These are phyloP conservation scores for Sesia apiformis DNA, from an alignment of 2,888 invertebrate genomes.

Conservation along the genomic window DNA sequence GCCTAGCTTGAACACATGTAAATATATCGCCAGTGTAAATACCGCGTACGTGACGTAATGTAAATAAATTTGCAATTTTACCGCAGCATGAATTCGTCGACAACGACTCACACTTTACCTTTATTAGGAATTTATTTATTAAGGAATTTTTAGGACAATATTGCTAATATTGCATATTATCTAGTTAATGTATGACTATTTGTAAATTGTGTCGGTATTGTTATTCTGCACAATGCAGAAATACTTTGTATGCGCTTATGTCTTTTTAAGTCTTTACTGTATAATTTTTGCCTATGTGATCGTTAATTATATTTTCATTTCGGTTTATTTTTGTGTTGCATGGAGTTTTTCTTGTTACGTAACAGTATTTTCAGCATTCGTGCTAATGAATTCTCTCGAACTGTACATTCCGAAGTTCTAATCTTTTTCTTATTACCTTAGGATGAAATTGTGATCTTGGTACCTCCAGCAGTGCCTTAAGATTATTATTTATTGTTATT, in stretches of 20 bases:
- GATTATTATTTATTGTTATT: slow-evolving; percentile 71
- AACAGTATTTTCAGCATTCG: slow-evolving; percentile 6
- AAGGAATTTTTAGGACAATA: slow-evolving; percentile 48
- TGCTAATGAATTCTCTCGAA: slow-evolving; percentile 20
- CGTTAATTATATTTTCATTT: neutral
- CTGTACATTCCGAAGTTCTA: slow-evolving; percentile 63
- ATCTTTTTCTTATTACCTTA: slow-evolving; percentile 32
- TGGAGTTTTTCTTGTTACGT: neutral
- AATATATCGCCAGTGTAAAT: slow-evolving; percentile 53
- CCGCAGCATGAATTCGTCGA: slow-evolving; percentile 31
- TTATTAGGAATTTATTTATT: slow-evolving; percentile 60
- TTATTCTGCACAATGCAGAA: slow-evolving; percentile 75
- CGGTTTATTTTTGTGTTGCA: neutral
- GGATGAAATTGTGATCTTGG: slow-evolving; percentile 68
- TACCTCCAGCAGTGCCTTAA: slow-evolving; percentile 70
- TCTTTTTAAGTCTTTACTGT: slow-evolving; percentile 54
- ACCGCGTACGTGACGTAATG: slow-evolving; percentile 33
- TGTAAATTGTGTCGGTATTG: slow-evolving; percentile 74
- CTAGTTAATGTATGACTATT: slow-evolving; percentile 52
- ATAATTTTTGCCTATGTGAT: neutral
- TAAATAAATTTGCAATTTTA: slow-evolving; percentile 44
- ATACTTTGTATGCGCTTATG: slow-evolving; percentile 74
- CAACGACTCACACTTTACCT: slow-evolving; percentile 33
- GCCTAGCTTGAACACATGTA: slow-evolving; percentile 44
- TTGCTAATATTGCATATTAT: slow-evolving; percentile 54